Evolutionary conservation across 2,113 vertebrate species (phyloP), one percentile per base, ranked within the genome.

Genomic region (Pholis gunnellus): DNA sequence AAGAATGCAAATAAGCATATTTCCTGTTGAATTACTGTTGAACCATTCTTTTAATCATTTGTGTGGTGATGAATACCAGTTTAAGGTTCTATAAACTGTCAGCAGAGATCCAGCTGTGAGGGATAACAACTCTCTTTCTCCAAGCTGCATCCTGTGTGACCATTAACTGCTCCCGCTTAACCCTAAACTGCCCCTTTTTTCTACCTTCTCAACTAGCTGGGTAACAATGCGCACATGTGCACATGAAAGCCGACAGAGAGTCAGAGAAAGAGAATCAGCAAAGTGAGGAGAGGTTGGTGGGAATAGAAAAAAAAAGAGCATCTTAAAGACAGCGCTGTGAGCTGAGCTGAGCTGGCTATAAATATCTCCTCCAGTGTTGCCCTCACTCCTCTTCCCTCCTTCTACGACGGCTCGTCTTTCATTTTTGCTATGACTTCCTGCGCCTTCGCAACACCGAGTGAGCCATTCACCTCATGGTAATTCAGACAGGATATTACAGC

Each of bases 291-390:
- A n/a, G 52, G 34, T 60, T 68, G 71, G 29, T 60, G 80, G 64
- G 67, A 61, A 69, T 67, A 64, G 17, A 50, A 50, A 50, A 50
- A 86, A 82, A 79, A 81, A 70, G 76, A 85, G 42, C 73, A 79
- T 82, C 80, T 72, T 46, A 78, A 82, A 90, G 84, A 70, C 77
- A 68, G 79, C 52, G n/a, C 72, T 66, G 59, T 61, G 90, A 85
- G 87, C 79, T 2, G 79, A 80, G 78, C 74, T 71, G 78, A 78
- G 83, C 65, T 8, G 11, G 70, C 93, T 95, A 93, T 91, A 93
- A 92, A 93, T 94, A 94, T 83, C 79, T 85, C 85, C 76, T 83
- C 72, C 75, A 64, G 68, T 50, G 64, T 68, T 68, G 75, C 72
- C 68, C 69, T 65, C 22, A 0, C 75, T 72, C 78, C 65, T 74